Evolutionary conservation across 2,113 vertebrate genomes (phyloP).

Genomic region (Dicaeum eximium): DNA sequence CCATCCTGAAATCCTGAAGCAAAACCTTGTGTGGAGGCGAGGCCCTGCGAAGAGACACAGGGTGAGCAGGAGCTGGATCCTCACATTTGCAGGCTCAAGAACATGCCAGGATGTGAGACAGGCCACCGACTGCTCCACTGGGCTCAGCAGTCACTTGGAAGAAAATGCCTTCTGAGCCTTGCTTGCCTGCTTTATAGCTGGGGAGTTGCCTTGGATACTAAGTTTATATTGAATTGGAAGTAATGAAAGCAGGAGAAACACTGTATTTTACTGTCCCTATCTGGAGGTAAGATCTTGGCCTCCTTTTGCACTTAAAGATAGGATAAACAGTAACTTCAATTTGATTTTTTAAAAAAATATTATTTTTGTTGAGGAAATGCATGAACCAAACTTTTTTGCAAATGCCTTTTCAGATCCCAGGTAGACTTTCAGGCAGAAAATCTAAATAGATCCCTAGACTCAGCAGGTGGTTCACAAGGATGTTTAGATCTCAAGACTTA

Average conservation of each 20-base stretch:
- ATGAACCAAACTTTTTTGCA: background rate
- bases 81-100: background rate
- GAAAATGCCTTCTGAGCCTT: background rate
- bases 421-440: background rate
- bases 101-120: accelerated
- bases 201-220: background rate
- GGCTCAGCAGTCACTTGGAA: background rate
- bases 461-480: background rate
- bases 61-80: accelerated
- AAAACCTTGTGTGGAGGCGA: background rate
- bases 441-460: background rate
- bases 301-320: background rate
- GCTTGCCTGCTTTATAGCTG: background rate
- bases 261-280: no score
- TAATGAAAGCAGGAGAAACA: background rate
- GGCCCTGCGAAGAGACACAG: background rate
- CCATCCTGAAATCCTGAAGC: background rate
- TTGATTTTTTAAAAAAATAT: background rate
- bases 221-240: background rate
- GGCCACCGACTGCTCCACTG: background rate
- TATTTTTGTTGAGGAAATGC: background rate
- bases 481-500: background rate
- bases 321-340: background rate
- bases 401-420: background rate
- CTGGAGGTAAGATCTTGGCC: background rate